Evolutionary conservation across 1,140 invertebrate genomes (phyloP).

Genomic region (Aporrectodea caliginosa): DNA sequence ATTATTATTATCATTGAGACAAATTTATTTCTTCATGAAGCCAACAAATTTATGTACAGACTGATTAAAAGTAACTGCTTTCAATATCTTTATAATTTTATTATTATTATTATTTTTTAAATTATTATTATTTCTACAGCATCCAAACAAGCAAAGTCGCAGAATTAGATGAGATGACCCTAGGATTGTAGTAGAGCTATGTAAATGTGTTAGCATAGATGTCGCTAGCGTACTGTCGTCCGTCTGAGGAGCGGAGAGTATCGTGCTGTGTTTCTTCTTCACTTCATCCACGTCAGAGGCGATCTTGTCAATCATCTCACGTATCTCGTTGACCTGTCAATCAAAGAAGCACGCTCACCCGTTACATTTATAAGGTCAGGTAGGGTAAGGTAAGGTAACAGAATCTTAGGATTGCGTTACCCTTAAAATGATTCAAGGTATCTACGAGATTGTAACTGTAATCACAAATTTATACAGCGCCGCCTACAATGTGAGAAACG

Average conservation of each 20-base stretch:
- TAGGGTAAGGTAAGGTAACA: neutral
- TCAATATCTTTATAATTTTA: neutral
- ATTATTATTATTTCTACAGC: neutral
- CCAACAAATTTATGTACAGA: neutral
- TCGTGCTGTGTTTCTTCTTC: slow-evolving; percentile 99
- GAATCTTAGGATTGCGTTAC: neutral
- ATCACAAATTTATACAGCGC: neutral
- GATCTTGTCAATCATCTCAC: slow-evolving; percentile 99
- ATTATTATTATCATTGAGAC: too few relatives aligned
- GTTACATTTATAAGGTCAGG: neutral
- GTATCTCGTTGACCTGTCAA: slow-evolving; percentile 96
- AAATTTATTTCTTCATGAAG: too few relatives aligned
- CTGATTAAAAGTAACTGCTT: neutral
- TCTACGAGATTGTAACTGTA: neutral
- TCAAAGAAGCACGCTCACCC: neutral
- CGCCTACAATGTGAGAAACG: neutral
- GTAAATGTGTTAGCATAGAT: neutral
- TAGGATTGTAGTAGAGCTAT: too few relatives aligned
- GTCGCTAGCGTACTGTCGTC: slow-evolving; percentile 83
- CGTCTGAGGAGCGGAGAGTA: slow-evolving; percentile 94
- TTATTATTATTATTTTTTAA: neutral
- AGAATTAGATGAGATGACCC: too few relatives aligned
- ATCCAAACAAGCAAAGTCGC: neutral
- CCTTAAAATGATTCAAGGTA: neutral
- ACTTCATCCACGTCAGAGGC: slow-evolving; percentile 98